Conservation (phyloP, 1,140 invertebrate species). For the Ridgeia piscesae region DNA sequence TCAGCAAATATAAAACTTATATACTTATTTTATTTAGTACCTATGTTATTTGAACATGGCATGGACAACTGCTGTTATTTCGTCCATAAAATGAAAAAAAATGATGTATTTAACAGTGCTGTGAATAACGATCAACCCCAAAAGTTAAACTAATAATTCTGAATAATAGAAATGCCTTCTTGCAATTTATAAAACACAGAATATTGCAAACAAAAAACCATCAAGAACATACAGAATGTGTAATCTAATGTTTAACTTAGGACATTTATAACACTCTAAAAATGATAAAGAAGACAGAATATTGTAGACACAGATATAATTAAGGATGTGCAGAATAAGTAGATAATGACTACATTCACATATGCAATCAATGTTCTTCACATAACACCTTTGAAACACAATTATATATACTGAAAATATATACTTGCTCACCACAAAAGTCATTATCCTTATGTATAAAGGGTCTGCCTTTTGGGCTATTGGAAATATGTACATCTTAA, state of each 20-base stretch:
- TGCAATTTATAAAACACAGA: not conserved
- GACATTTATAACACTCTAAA: no score
- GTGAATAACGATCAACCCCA: not conserved
- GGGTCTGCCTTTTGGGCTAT: no score
- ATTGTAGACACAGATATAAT: not conserved
- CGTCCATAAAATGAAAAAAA: not conserved
- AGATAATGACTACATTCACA: not conserved
- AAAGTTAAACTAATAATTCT: not conserved
- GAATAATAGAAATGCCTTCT: not conserved
- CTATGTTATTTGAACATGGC: not conserved
- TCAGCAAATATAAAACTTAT: not conserved
- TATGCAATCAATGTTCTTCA: not conserved
- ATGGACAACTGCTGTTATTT: not conserved
- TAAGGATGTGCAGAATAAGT: not conserved
- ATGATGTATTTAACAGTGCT: not conserved
- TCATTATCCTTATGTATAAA: no score
- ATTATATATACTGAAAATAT: not conserved
- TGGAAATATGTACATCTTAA: not conserved
- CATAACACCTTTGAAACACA: not conserved
- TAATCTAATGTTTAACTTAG: no score
- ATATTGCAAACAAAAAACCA: not conserved
- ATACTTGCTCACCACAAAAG: no score
- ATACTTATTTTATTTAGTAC: not conserved
- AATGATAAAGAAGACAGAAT: no score
- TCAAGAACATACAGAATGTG: no score